Evolutionary conservation across 2,797 vertebrate species (phyloP).

Genomic region (Acrossocheilus fasciatus): DNA sequence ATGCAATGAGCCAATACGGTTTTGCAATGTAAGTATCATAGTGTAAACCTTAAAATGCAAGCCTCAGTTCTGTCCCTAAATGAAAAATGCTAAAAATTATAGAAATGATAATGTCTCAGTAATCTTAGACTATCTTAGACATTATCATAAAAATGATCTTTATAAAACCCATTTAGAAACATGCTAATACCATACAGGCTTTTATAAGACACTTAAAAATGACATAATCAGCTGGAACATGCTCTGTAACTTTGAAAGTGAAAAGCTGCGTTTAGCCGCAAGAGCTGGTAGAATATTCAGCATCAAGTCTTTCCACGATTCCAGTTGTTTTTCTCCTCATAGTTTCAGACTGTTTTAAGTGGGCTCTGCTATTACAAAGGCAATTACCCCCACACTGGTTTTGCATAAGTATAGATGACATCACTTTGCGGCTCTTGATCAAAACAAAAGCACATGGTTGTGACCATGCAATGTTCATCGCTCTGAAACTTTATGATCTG

Average conservation of each 20-base stretch:
- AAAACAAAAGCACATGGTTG: conserved; percentile 48
- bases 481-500: conserved; percentile 43
- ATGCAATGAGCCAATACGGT: background rate
- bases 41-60: background rate
- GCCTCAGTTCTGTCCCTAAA: background rate
- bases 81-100: conserved; percentile 7
- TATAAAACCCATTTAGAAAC: conserved; percentile 24
- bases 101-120: background rate
- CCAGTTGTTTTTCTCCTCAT: conserved; percentile 27
- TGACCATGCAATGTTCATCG: conserved; percentile 2
- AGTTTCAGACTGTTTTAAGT: conserved; percentile 20
- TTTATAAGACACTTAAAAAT: conserved; percentile 40
- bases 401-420: conserved; percentile 46
- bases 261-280: conserved; percentile 34
- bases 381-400: conserved; percentile 17
- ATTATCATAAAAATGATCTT: conserved; percentile 20
- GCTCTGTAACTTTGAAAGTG: conserved; percentile 24
- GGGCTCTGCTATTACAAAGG: conserved; percentile 13
- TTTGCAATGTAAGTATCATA: background rate
- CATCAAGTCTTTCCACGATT: conserved; percentile 21
- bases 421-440: conserved; percentile 34
- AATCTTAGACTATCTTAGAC: conserved; percentile 1
- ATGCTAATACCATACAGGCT: conserved; percentile 15
- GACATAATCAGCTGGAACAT: conserved; percentile 12
- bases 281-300: conserved; percentile 44